Base-by-base conservation (phyloP, 2,888 invertebrate species). In the Ellobium chinense region DNA sequence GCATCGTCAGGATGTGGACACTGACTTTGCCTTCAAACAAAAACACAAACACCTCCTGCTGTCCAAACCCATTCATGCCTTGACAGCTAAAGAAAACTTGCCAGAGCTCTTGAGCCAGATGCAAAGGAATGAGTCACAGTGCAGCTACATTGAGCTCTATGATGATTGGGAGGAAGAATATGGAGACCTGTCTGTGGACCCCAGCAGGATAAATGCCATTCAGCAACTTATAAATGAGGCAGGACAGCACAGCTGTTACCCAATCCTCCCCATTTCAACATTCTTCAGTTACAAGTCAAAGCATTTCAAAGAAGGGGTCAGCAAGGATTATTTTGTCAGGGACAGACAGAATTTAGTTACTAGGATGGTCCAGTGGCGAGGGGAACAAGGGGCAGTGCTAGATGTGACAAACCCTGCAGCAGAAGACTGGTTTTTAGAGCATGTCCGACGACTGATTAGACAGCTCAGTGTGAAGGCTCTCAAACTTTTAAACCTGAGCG, bases 381-480 rank as follows among this genome's bases (percentile, higher is more conserved):
- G 80, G 4, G 66, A 78, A 62, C 84, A 85, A 68, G 85, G 85
- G 1, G 85, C 85, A 7, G 83, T 83, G n/a, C 74, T 85, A 78
- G 85, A 85, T 77, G 79, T 84, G 31, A 78, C 85, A 60, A 84
- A 84, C 60, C 84, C 77, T n/a, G 72, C 82, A 5, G 84, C 85
- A 5, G 80, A 73, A 21, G 36, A 46, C 12, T 85, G 85, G 85
- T 85, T 78, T 78, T 65, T 78, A 60, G 60, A 70, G 0, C 82
- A 78, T 37, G 46, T 85, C 27, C 39, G 65, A 12, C 56, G 56
- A 3, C 76, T 85, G 29, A 56, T 84, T 5, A 36, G 54, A 14
- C 74, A 85, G 39, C 56, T 80, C n/a, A 76, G 80, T 54, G 78
- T 85, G 27, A 73, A 75, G 21, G 84, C 83, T n/a, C 72, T 85